phyloP scores from a whole-genome alignment of 2,113 vertebrate genomes.

The Malurus cyaneus region DNA sequence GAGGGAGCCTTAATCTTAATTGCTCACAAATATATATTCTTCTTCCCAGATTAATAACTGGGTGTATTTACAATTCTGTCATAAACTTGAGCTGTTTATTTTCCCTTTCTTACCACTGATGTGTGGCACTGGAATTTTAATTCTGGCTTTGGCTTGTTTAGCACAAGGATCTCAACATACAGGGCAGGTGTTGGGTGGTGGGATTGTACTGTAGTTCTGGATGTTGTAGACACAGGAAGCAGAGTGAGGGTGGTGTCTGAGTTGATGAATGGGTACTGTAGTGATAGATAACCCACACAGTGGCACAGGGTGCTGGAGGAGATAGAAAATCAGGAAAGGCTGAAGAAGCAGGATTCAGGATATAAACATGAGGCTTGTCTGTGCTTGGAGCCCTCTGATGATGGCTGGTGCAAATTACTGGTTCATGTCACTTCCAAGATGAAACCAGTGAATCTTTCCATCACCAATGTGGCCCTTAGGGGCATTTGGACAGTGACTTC shows the following conservation, averaged over 20 bases:
- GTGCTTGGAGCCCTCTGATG: background rate
- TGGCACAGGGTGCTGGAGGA: background rate
- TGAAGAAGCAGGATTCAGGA: background rate
- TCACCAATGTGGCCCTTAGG: background rate
- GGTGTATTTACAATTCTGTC: background rate
- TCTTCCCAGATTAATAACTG: background rate
- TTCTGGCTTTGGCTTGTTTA: background rate
- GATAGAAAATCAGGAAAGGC: background rate
- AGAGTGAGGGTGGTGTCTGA: background rate
- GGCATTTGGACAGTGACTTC: background rate
- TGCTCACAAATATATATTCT: background rate
- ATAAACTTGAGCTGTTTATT: background rate
- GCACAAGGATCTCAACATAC: rapidly evolving
- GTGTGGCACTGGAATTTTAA: background rate
- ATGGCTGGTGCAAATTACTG: background rate
- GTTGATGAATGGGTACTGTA: rapidly evolving
- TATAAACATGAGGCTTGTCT: rapidly evolving
- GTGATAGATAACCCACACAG: rapidly evolving
- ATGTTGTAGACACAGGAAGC: background rate
- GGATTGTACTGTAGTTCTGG: background rate
- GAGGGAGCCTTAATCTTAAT: background rate
- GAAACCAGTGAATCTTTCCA: background rate
- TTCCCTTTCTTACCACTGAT: background rate
- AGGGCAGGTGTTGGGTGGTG: rapidly evolving
- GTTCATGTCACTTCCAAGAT: background rate